These are phyloP conservation scores for Chloromyia formosa DNA, from an alignment of 2,888 invertebrate species.

Conservation along the genomic window DNA sequence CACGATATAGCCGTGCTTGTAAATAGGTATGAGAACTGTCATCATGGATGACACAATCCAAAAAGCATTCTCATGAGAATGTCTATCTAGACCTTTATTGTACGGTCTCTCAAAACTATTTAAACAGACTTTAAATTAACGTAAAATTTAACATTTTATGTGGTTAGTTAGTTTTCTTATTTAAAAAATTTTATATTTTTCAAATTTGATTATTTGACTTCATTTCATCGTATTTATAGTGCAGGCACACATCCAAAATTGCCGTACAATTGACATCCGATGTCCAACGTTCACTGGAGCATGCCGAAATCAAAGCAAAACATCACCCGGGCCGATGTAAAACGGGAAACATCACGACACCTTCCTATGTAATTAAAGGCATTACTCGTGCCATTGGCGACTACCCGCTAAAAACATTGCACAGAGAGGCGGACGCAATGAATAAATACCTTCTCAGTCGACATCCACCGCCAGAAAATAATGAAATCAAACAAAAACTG, in stretches of 20 bases:
- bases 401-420: conserved; percentile 67
- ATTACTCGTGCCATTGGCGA: conserved; percentile 69
- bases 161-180: too few species aligned
- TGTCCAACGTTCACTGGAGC: conserved; percentile 55
- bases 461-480: conserved; percentile 72
- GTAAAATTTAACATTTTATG: too few species aligned
- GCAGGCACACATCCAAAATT: conserved; percentile 51
- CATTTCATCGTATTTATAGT: too few species aligned
- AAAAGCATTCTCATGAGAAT: too few species aligned
- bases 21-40: too few species aligned
- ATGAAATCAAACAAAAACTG: conserved; percentile 55
- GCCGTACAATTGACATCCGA: conserved; percentile 55
- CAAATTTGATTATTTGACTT: too few species aligned
- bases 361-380: conserved; percentile 69
- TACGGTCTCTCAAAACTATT: too few species aligned
- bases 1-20: too few species aligned
- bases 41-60: too few species aligned
- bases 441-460: conserved; percentile 71
- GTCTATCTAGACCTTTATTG: too few species aligned
- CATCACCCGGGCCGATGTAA: conserved; percentile 77
- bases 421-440: conserved; percentile 68
- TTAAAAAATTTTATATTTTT: too few species aligned
- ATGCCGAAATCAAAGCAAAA: conserved; percentile 67
- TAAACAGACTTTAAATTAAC: too few species aligned
- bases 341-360: conserved; percentile 67